Evolutionary conservation across 2,113 vertebrate species (phyloP), one percentile per base, ranked within the genome.

Genomic region (Sander vitreus): DNA sequence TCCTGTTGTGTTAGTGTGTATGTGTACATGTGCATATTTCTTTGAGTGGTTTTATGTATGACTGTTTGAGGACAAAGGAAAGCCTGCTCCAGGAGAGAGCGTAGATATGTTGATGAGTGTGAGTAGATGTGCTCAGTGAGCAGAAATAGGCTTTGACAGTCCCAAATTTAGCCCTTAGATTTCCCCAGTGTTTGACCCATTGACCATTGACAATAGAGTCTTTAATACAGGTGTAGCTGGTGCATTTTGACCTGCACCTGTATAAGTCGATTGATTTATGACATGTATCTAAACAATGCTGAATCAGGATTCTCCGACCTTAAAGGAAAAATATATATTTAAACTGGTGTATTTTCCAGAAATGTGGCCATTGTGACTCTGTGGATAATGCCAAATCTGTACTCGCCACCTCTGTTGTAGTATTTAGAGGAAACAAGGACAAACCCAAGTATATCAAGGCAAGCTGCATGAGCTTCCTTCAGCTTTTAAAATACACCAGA

Each of bases 51-150:
- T 70, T 81, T 73, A 55, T 81, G 48, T 81, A 36, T 83, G 47
- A 75, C 70, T 85, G 80, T 88, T 84, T 81, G 30, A 64, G 64
- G 76, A 77, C 71, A 81, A 54, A 78, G 71, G 70, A 78, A 88
- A 88, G 80, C 76, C 83, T 69, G 27, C 51, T 75, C n/a, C 54
- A 69, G 18, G 27, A 27, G 64, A 63, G 59, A 9, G 39, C 19
- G 27, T 6, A n/a, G 43, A 27, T 66, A 62, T 0, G 10, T 33
- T 81, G 88, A 88, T 75, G 92, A 70, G 89, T 90, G 70, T 63
- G 71, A 90, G 73, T 80, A 85, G 83, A 92, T 92, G 78, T 90
- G 84, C 75, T 85, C 43, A 14, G 58, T 50, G 67, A 78, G 66
- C 78, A 91, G 65, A 85, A 90, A 82, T 74, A 8, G n/a, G 10